Base-by-base conservation (phyloP, 2,797 vertebrate species). In the Semotilus atromaculatus region DNA sequence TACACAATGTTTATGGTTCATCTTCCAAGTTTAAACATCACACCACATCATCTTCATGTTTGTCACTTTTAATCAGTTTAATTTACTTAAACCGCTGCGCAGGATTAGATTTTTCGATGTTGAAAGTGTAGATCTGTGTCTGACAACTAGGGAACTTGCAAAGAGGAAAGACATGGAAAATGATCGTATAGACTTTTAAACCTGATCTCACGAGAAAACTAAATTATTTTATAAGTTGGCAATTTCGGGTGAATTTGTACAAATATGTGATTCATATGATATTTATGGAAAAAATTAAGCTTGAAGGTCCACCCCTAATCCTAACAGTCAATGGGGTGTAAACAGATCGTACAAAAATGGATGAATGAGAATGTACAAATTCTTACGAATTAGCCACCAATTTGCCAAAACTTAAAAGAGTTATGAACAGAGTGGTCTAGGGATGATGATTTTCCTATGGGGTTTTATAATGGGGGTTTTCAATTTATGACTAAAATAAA, bases 11-110 rank as follows among this genome's bases (percentile, higher is more conserved):
- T 60, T 34, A 45, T 43, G 55, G 55, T 14, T 82, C 38, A 43
- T 64, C 16, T 64, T 78, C 62, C 43, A 67, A 67, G 3, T 23
- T 51, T 66, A n/a, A 66, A 79, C 77, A 45, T 66, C 11, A n/a
- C 58, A 79, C 1, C 26, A 16, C 29, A 31, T 4, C 4, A 19
- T 62, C 3, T 9, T 19, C 10, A 43, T 71, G 2, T 29, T 19
- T 19, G 19, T 72, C 13, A 31, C 29, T 51, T 80, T 80, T n/a
- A 67, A 36, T 67, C 19, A 36, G 21, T 80, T 14, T 64, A 40
- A 43, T 79, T 78, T 18, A 60, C 5, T 38, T 38, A 26, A 77
- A 19, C 23, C 16, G 11, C 34, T 38, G 21, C 13, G 16, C n/a
- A 45, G 23, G 40, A 58, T 55, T 29, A 0, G 16, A 78, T 75